Evolutionary conservation across 1,140 invertebrate species (phyloP).

Genomic region (Oscheius sp.): DNA sequence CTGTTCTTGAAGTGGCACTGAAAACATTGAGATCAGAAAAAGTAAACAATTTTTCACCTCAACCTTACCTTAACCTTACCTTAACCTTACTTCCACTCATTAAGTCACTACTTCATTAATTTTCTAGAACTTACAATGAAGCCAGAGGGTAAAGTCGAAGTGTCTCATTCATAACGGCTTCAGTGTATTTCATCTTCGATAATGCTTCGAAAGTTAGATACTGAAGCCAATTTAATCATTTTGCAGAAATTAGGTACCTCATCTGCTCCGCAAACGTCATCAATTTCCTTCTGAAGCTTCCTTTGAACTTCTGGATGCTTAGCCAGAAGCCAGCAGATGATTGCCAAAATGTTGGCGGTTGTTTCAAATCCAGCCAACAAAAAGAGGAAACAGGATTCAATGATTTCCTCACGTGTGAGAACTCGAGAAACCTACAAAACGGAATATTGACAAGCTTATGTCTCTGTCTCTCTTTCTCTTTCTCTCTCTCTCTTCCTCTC

Average conservation of each 20-base stretch:
- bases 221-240: too few species aligned
- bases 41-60: too few species aligned
- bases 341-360: constrained; percentile 49
- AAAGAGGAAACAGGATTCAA: constrained; percentile 53
- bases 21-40: too few species aligned
- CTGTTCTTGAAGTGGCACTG: constrained; percentile 22
- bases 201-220: constrained; percentile 49
- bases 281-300: constrained; percentile 53
- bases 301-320: constrained; percentile 55
- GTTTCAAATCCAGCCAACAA: constrained; percentile 61
- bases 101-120: background rate
- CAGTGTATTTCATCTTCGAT: constrained; percentile 48
- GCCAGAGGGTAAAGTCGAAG: constrained; percentile 51
- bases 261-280: constrained; percentile 24
- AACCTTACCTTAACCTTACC: too few species aligned
- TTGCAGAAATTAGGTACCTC: too few species aligned
- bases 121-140: background rate
- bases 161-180: constrained; percentile 52
- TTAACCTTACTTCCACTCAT: background rate
- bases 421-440: background rate
- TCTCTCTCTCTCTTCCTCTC: too few species aligned
- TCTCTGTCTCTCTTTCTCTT: too few species aligned
- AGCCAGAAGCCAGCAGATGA: constrained; percentile 55
- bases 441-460: too few species aligned
- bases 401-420: constrained; percentile 50